These are phyloP conservation scores for Onchidella celtica DNA, from an alignment of 2,888 invertebrate genomes.

Conservation along the genomic window DNA sequence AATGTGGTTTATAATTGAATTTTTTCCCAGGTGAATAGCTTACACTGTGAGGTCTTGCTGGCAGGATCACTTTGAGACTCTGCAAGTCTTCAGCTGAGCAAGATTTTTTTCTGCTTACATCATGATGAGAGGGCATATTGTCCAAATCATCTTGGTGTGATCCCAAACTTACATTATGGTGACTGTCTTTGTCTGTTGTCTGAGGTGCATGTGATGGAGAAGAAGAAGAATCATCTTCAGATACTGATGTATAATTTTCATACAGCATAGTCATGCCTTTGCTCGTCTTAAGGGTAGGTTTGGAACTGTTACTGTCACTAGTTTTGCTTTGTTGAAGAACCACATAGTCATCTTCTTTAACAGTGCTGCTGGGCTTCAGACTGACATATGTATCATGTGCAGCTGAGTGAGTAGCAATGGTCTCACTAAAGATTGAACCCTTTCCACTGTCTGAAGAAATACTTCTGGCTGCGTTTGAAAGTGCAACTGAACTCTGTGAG, in stretches of 20 bases:
- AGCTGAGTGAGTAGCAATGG: neutral
- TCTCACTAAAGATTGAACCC: slow-evolving; percentile 55
- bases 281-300: neutral
- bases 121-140: neutral
- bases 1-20: slow-evolving; percentile 63
- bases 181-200: neutral
- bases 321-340: neutral
- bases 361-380: neutral
- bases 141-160: neutral
- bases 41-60: slow-evolving; percentile 63
- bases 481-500: neutral
- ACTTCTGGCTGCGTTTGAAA: slow-evolving; percentile 54
- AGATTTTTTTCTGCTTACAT: slow-evolving; percentile 39
- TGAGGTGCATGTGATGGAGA: neutral
- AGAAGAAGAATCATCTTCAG: slow-evolving; percentile 3
- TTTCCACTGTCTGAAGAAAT: slow-evolving; percentile 70
- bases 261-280: slow-evolving; percentile 3
- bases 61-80: neutral
- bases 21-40: slow-evolving; percentile 50
- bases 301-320: neutral
- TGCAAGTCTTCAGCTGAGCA: slow-evolving; percentile 52
- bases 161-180: neutral
- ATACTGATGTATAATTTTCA: neutral
- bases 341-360: slow-evolving; percentile 5
- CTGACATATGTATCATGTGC: neutral